Conservation (phyloP, 2,797 vertebrate genomes). For the Liasis olivaceus region DNA sequence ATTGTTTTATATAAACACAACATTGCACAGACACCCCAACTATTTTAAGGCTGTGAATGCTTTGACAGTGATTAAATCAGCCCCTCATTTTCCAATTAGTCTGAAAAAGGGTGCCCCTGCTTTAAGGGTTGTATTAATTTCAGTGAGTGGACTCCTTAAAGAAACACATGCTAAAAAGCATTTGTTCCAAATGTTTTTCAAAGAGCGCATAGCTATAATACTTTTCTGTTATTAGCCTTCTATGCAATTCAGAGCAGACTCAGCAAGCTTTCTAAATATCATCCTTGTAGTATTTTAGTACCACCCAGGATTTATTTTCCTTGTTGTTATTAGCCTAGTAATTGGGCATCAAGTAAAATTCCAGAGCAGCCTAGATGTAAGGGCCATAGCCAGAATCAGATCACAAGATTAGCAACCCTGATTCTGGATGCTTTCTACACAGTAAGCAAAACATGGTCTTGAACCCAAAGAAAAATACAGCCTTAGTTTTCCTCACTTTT, state of each 20-base stretch:
- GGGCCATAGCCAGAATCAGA: background rate
- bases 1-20: background rate
- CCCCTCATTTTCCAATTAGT: background rate
- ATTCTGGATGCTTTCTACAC: background rate
- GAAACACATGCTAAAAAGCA: background rate
- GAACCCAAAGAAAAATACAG: background rate
- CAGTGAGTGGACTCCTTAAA: background rate
- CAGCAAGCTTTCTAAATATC: background rate
- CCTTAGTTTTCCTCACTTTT: background rate
- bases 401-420: background rate
- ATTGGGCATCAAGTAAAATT: background rate
- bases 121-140: background rate
- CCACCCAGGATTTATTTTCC: background rate
- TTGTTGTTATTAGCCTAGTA: background rate
- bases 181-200: background rate
- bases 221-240: background rate
- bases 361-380: background rate
- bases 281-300: background rate
- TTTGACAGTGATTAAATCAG: background rate
- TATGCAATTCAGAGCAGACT: background rate
- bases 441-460: background rate
- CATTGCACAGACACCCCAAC: background rate
- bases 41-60: background rate
- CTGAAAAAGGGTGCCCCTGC: background rate
- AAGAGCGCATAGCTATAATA: background rate